Percentiles rank a stretch among this genome's conserved stretches.
Conservation (phyloP, 2,797 vertebrate genomes). For the Alauda arvensis region DNA sequence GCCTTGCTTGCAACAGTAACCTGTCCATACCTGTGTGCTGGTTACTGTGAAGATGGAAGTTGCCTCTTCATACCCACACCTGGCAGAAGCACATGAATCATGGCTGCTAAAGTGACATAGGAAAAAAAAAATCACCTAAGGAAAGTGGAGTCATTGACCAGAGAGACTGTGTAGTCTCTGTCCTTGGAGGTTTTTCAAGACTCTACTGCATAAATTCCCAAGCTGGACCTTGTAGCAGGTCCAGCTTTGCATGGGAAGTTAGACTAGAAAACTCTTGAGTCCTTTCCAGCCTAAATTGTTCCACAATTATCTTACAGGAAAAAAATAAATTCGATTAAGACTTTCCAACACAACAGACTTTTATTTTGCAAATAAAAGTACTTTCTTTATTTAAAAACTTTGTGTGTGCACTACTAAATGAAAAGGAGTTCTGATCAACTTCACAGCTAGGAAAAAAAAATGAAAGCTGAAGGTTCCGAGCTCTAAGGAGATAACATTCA, state of each 20-base stretch:
- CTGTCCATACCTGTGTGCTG: not conserved
- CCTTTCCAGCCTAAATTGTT: not conserved
- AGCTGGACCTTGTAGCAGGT: not conserved
- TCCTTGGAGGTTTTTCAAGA: not conserved
- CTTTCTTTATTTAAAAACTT: not conserved
- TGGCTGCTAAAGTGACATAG: not conserved
- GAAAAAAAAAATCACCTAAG: not conserved
- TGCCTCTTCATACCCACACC: not conserved
- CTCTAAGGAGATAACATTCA: not conserved
- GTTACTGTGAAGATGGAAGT: not conserved
- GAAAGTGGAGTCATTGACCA: not conserved
- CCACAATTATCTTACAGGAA: not conserved
- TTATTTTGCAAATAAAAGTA: not conserved
- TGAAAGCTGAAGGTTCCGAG: not conserved
- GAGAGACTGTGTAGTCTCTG: not conserved
- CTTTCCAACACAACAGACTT: not conserved
- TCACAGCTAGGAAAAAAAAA: not conserved
- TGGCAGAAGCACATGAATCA: not conserved
- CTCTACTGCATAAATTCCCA: not conserved
- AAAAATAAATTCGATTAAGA: not conserved
- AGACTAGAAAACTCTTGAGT: not conserved
- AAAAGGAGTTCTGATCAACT: not conserved
- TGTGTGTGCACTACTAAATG: not conserved
- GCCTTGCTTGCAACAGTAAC: not conserved
- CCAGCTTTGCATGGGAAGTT: not conserved